Conservation (phyloP, 2,888 invertebrate species). For the Hirtodrosophila confusa region DNA sequence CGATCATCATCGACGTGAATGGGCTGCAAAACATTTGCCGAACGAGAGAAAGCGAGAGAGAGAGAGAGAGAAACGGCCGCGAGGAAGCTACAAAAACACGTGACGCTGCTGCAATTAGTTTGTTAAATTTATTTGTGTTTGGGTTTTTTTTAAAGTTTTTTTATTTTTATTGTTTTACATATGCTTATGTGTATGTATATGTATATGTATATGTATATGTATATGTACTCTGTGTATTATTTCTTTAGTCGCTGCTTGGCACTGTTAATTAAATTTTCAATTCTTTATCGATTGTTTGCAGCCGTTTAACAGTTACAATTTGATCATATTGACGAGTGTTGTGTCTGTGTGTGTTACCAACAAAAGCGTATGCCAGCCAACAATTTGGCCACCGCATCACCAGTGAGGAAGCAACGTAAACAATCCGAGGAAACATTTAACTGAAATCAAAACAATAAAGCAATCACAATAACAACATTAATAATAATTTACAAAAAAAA, state of each 20-base stretch:
- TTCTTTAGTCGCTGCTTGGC: constrained; percentile 11
- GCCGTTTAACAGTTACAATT: constrained; percentile 51
- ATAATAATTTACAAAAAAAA: constrained; percentile 7
- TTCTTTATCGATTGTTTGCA: constrained; percentile 40
- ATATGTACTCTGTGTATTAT: background rate
- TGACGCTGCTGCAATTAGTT: constrained; percentile 15
- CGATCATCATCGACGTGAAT: too few species aligned
- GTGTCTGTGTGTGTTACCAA: constrained; percentile 51
- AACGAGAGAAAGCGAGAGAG: too few species aligned
- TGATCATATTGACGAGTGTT: constrained; percentile 52
- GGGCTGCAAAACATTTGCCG: too few species aligned
- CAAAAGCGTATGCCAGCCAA: constrained; percentile 31
- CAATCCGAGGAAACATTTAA: constrained; percentile 8
- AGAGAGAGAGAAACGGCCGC: too few species aligned
- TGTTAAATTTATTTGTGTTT: constrained; percentile 1
- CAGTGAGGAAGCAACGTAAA: constrained; percentile 19
- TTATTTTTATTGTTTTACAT: constrained; percentile 1
- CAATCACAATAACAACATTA: constrained; percentile 15
- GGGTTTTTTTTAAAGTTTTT: constrained; percentile 3
- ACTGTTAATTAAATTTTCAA: constrained; percentile 20
- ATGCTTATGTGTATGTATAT: background rate
- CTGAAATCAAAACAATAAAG: constrained; percentile 21
- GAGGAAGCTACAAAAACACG: constrained; percentile 25
- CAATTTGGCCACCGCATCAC: constrained; percentile 15
- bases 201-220: background rate